Percentiles rank a stretch among this genome's conserved stretches.
Evolutionary conservation across 2,113 vertebrate genomes (phyloP).

Genomic region (Seriola rivoliana): DNA sequence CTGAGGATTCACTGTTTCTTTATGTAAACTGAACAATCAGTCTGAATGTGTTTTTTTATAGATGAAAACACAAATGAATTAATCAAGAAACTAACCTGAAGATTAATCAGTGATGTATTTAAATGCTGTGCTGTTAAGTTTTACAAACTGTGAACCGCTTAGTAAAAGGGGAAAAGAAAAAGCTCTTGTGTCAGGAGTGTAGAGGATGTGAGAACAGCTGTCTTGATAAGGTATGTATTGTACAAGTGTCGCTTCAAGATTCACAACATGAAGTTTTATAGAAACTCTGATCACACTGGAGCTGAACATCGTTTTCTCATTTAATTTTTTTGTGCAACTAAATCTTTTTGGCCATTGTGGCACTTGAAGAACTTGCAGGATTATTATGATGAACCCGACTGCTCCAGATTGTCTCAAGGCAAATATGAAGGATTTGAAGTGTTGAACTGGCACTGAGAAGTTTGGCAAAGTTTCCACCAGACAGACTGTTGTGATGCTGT

Average conservation of each 20-base stretch:
- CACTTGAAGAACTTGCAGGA: slow-evolving; percentile 28
- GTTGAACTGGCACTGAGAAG: slow-evolving; percentile 77
- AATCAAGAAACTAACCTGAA: too few relatives aligned
- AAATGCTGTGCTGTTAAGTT: too few relatives aligned
- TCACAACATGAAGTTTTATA: neutral
- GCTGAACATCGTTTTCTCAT: slow-evolving; percentile 11
- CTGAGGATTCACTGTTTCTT: too few relatives aligned
- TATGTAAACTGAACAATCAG: too few relatives aligned
- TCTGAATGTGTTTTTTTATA: too few relatives aligned
- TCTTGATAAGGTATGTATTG: neutral
- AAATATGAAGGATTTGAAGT: slow-evolving; percentile 67
- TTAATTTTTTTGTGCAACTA: slow-evolving; percentile 44
- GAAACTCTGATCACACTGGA: slow-evolving; percentile 53
- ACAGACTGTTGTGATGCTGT: slow-evolving; percentile 68
- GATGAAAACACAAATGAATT: too few relatives aligned
- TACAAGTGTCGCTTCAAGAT: too few relatives aligned
- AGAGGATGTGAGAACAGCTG: too few relatives aligned
- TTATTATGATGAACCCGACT: slow-evolving; percentile 22
- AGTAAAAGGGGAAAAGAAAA: too few relatives aligned
- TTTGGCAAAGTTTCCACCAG: slow-evolving; percentile 79
- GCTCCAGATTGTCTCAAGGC: slow-evolving; percentile 86
- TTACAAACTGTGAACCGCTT: too few relatives aligned
- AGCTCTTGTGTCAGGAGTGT: too few relatives aligned
- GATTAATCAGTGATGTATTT: too few relatives aligned
- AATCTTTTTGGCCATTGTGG: slow-evolving; percentile 36